phyloP scores from a whole-genome alignment of 2,113 vertebrate species.

The Boleophthalmus pectinirostris region DNA sequence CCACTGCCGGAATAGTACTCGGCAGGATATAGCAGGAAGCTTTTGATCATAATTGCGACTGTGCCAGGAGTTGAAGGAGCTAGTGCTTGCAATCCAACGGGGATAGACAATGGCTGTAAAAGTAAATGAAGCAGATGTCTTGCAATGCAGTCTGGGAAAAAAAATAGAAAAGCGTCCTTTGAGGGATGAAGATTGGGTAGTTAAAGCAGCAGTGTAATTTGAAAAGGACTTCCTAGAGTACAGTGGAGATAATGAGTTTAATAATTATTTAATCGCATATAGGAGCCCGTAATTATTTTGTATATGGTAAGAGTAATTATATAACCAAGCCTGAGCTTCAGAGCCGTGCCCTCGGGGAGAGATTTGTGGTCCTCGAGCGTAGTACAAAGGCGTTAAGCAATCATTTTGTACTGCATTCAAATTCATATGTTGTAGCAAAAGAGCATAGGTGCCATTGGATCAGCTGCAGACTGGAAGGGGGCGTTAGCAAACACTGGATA shows the following conservation, averaged over 20 bases:
- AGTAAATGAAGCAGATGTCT: conserved; percentile 66
- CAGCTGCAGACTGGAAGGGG: not conserved
- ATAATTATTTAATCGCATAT: conserved; percentile 11
- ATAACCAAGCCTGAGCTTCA: not conserved
- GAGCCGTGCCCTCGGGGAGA: not conserved
- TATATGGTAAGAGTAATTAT: conserved; percentile 16
- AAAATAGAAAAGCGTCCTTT: conserved; percentile 38
- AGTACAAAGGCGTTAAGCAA: not conserved
- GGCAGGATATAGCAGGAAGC: conserved; percentile 20
- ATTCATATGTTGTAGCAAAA: conserved; percentile 4
- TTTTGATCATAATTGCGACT: conserved; percentile 60
- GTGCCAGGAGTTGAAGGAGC: conserved; percentile 54
- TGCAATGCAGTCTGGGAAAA: conserved; percentile 22
- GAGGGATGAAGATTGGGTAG: conserved; percentile 39
- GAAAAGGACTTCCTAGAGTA: conserved; percentile 26
- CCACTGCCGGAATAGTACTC: conserved; percentile 31
- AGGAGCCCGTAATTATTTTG: not conserved
- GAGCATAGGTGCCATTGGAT: not conserved
- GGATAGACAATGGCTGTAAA: conserved; percentile 53
- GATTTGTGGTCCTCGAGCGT: conserved; percentile 2
- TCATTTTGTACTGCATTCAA: conserved; percentile 8
- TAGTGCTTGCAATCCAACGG: conserved; percentile 50
- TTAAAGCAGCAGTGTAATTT: conserved; percentile 34
- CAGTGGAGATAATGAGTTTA: conserved; percentile 11
- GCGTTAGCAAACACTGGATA: not conserved